Conservation (phyloP, 2,888 invertebrate species). For the Phyto melanocephala region DNA sequence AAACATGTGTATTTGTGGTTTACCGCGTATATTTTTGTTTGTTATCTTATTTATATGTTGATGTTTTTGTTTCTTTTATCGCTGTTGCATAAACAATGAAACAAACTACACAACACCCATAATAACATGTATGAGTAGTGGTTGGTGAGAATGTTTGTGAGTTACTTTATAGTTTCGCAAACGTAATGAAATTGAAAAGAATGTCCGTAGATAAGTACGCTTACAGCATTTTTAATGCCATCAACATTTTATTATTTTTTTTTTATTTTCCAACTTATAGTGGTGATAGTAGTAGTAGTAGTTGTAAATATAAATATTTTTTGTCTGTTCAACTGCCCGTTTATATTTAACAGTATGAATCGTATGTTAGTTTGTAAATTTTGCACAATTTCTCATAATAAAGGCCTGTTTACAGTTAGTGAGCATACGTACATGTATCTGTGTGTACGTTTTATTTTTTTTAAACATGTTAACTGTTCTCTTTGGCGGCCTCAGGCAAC, state of each 20-base stretch:
- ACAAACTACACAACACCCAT: slow-evolving; percentile 6
- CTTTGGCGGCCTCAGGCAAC: slow-evolving; percentile 28
- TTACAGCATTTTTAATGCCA: slow-evolving; percentile 62
- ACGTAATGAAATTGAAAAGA: slow-evolving; percentile 59
- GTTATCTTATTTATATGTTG: slow-evolving; percentile 23
- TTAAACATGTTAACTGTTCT: slow-evolving; percentile 21
- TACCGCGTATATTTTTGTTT: slow-evolving; percentile 68
- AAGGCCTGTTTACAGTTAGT: slow-evolving; percentile 12
- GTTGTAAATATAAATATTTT: slow-evolving; percentile 29
- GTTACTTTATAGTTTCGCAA: slow-evolving; percentile 43
- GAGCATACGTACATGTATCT: too few relatives aligned
- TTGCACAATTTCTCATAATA: slow-evolving; percentile 3
- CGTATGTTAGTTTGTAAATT: not conserved
- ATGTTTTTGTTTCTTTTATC: slow-evolving; percentile 20
- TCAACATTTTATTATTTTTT: slow-evolving; percentile 48
- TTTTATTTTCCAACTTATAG: slow-evolving; percentile 18
- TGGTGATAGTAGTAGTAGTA: not conserved
- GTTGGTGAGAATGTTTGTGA: not conserved
- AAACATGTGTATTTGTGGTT: slow-evolving; percentile 49
- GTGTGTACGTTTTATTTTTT: not conserved
- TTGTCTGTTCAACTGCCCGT: not conserved
- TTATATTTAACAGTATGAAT: not conserved
- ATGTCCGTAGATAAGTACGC: slow-evolving; percentile 57
- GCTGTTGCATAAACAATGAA: not conserved
- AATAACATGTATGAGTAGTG: not conserved